Evolutionary conservation across 2,888 invertebrate genomes (phyloP), one percentile per base, ranked within the genome.

Genomic region (Erpobdella octoculata): DNA sequence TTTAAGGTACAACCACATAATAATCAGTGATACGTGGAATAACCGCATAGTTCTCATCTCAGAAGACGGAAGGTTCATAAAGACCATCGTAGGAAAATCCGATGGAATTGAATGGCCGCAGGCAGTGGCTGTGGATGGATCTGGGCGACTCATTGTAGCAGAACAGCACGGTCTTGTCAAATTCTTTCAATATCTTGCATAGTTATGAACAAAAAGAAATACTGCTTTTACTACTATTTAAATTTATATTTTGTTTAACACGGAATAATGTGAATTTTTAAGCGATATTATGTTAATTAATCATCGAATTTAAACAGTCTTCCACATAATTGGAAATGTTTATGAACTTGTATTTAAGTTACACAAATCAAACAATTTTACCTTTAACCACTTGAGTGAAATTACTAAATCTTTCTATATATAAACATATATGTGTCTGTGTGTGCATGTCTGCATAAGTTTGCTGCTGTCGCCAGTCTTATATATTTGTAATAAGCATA

Each of bases 21-120:
- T 77, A 31, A 68, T 78, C 31, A 74, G 75, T 18, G 76, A 76
- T 73, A 78, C 76, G 59, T 76, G 76, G 76, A 77, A 77, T 73
- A 74, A 77, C 67, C 59, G 77, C 28, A 65, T 77, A n/a, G 76
- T 75, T 48, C 58, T 77, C 70, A 36, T 77, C 37, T 71, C 74
- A 5, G 73, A 74, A 46, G 75, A 77, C n/a, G 75, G 75, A 4
- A 36, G 71, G 59, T 75, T 74, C 70, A 46, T 75, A 28, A 71
- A 75, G n/a, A 73, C 71, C 67, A 72, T 77, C n/a, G 70, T 76
- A 37, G 73, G 74, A 53, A 73, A 73, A 41, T 70, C 73, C 8
- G 77, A 76, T 37, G 76, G 76, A 12, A 69, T 77, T 15, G 71
- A 75, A 28, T 77, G 73, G 72, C 76, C 76, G 5, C 77, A 77